Evolutionary conservation across 2,797 vertebrate species (phyloP).

Genomic region (Chaunax sp.): DNA sequence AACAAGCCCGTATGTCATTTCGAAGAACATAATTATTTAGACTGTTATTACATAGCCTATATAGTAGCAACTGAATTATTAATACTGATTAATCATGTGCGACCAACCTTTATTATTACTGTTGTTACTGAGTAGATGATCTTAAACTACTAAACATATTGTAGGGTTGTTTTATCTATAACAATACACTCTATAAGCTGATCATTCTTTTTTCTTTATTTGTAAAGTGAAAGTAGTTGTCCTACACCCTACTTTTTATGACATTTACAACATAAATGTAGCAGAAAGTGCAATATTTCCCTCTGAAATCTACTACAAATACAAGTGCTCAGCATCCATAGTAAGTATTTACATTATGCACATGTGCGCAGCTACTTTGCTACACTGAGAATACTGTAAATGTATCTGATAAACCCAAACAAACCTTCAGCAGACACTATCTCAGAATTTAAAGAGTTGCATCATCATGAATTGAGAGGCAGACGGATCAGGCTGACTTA

Average conservation of each 20-base stretch:
- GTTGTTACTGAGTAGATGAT: background rate
- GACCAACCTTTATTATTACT: background rate
- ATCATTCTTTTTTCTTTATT: no score
- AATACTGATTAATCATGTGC: background rate
- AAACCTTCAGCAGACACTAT: no score
- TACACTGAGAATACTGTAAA: background rate
- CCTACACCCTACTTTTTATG: no score
- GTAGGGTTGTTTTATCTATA: background rate
- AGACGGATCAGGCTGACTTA: slow-evolving; percentile 6
- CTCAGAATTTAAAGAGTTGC: slow-evolving; percentile 4
- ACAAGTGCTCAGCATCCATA: background rate
- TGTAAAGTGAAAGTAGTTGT: no score
- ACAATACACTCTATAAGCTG: no score
- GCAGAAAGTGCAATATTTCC: background rate
- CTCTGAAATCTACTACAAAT: background rate
- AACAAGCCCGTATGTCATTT: no score
- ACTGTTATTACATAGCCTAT: no score
- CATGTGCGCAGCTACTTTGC: no score
- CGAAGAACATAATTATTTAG: no score
- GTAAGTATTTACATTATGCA: background rate
- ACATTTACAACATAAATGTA: background rate
- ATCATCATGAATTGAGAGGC: background rate
- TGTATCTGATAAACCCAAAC: background rate
- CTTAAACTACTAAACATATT: background rate
- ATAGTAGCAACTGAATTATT: background rate